Base-by-base conservation (phyloP, 2,797 vertebrate species). In the Thaleichthys pacificus region DNA sequence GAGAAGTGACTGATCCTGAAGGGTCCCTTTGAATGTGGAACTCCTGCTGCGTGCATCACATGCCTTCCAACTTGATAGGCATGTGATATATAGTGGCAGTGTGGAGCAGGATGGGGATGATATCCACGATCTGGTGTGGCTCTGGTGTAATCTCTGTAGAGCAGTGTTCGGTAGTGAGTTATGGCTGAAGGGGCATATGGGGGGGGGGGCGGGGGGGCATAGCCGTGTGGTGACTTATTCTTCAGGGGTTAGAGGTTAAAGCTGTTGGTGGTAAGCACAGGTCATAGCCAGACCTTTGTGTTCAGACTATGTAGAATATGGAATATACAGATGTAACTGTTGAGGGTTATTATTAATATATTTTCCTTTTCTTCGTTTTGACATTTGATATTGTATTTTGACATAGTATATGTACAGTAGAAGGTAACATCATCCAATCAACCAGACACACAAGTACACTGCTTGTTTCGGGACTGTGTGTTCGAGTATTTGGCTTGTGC, bases 41-140 rank as follows among this genome's bases (percentile, higher is more conserved):
- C 85, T 80, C 80, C 74, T 56, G 71, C 56, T 82, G 76, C 89
- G 86, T 86, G 84, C 78, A 76, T 82, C 82, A 81, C 77, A 71
- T 79, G 78, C 85, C 75, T 35, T 14, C 35, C 14, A 32, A 51
- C 85, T 63, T 65, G 75, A 82, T 81, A 86, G 87, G 85, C 4
- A 24, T 32, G 15, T 22, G 58, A 58, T 35, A 24, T 47, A 47
- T 47, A 3, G 35, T 62, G 60, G 9, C 21, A 24, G 56, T 84
- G 80, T 60, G 69, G 77, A 86, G 84, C 84, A 76, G 81, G 79
- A 81, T 76, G 81, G 84, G 64, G 79, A 86, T 81, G 82, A 89
- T 89, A 83, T 77, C 70, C 80, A 76, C 82, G 83, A 91, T 90
- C 78, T 22, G 26, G 28, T 19, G 30, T 67, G 71, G 78, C 70